Conservation (phyloP, 2,113 vertebrate species). For the Onychorhynchus coronatus region DNA sequence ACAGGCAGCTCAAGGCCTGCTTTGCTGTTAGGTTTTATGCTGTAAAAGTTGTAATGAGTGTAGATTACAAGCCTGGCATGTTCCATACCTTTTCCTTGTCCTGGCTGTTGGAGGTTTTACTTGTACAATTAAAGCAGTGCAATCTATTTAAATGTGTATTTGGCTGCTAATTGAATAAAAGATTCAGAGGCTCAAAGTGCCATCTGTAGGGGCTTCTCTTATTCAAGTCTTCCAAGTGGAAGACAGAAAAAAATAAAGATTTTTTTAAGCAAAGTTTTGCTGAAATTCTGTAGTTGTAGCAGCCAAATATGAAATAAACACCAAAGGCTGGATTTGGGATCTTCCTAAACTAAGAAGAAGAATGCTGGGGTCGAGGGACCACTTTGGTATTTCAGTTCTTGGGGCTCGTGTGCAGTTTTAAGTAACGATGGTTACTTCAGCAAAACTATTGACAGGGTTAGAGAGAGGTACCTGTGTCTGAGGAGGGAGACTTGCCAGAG, state of each 20-base stretch:
- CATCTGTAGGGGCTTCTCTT: background rate
- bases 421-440: background rate
- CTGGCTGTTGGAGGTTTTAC: background rate
- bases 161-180: background rate
- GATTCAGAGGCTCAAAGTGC: background rate
- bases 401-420: background rate
- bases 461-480: background rate
- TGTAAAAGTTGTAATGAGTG: background rate
- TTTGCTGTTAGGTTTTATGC: background rate
- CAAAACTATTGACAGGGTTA: background rate
- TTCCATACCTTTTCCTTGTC: background rate
- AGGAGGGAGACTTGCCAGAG: background rate
- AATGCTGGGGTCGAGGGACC: background rate
- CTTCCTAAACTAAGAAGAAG: background rate
- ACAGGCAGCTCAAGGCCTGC: background rate
- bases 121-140: background rate
- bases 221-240: background rate
- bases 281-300: background rate
- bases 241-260: background rate
- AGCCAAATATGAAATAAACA: background rate
- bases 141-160: background rate
- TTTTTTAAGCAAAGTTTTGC: background rate
- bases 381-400: background rate
- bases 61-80: background rate
- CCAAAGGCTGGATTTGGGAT: background rate